phyloP scores from a whole-genome alignment of 2,797 vertebrate species.

The Scolopax bukidnonensis region DNA sequence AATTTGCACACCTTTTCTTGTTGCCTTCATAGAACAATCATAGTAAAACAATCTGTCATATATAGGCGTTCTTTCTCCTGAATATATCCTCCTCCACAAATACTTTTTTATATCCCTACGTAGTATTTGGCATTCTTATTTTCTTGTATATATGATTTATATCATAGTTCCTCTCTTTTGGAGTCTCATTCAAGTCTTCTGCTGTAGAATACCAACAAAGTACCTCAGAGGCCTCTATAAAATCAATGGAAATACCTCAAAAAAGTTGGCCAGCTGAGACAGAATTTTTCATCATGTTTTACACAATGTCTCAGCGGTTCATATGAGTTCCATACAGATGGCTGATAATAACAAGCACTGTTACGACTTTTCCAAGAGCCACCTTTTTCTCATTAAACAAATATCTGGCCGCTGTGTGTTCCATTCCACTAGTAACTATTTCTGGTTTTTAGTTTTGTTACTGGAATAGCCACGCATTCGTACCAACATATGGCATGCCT shows the following conservation, averaged over 20 bases:
- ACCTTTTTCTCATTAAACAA: background rate
- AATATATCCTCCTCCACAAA: background rate
- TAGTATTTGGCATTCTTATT: background rate
- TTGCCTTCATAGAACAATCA: background rate
- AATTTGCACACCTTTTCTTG: background rate
- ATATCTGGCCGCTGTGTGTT: background rate
- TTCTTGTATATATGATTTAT: background rate
- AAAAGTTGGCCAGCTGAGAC: background rate
- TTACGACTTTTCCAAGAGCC: background rate
- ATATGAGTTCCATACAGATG: background rate
- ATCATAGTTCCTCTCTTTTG: background rate
- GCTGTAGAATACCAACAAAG: background rate
- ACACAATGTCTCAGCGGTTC: background rate
- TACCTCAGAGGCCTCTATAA: background rate
- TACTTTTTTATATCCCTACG: background rate
- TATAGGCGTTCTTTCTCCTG: background rate
- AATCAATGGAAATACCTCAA: background rate
- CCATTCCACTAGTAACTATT: background rate
- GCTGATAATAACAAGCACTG: background rate
- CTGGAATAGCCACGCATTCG: background rate
- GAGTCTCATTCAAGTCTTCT: background rate
- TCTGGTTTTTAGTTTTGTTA: background rate
- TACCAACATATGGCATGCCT: background rate
- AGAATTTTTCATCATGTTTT: background rate
- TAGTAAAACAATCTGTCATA: background rate